Evolutionary conservation across 1,140 invertebrate species (phyloP).

Genomic region (Macrobrachium nipponense): DNA sequence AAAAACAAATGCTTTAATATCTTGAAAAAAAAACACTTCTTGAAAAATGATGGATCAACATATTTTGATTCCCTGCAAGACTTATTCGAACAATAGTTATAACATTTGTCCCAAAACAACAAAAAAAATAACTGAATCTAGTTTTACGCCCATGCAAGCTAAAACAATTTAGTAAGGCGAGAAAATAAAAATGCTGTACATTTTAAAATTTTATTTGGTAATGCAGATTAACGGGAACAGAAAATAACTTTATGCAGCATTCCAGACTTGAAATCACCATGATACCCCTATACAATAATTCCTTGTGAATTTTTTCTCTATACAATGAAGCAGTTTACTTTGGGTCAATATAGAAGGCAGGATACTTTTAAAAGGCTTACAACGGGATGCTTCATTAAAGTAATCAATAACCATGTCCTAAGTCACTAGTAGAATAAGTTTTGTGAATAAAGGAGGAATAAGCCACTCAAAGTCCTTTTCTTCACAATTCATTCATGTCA

Average conservation of each 20-base stretch:
- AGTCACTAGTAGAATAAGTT: conserved; percentile 47
- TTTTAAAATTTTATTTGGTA: neutral
- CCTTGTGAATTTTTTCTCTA: conserved; percentile 16
- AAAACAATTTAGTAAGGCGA: neutral
- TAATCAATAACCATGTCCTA: conserved; percentile 45
- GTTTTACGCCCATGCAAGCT: too few relatives aligned
- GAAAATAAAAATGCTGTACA: neutral
- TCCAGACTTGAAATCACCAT: neutral
- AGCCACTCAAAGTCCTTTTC: conserved; percentile 25
- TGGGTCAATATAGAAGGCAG: neutral
- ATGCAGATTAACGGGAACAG: neutral
- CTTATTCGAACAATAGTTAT: too few relatives aligned
- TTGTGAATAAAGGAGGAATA: conserved; percentile 46
- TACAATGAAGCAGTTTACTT: conserved; percentile 30
- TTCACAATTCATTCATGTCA: conserved; percentile 43
- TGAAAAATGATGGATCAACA: too few relatives aligned
- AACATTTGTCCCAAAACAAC: too few relatives aligned
- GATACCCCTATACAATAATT: conserved; percentile 27
- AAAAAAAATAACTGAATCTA: too few relatives aligned
- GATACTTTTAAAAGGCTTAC: conserved; percentile 11
- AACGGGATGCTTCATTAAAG: conserved; percentile 29
- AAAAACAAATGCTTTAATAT: too few relatives aligned
- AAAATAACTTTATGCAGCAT: neutral
- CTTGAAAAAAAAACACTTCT: too few relatives aligned
- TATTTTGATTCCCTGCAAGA: too few relatives aligned